Evolutionary conservation across 2,888 invertebrate genomes (phyloP).

Genomic region (Pherbina coryleti): DNA sequence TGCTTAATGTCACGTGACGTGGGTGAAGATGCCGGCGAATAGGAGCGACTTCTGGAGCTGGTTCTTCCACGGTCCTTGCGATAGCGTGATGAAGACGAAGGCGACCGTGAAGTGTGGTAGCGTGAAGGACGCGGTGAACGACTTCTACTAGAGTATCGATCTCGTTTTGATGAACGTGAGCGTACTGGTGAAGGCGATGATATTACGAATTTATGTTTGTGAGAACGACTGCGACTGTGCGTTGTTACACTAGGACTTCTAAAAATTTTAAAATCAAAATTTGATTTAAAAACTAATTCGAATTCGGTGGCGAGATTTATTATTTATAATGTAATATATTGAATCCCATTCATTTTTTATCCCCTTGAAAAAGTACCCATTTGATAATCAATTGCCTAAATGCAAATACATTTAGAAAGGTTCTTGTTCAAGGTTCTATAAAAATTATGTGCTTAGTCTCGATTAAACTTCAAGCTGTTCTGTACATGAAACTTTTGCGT

Average conservation of each 20-base stretch:
- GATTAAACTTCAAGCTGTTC: too few species aligned
- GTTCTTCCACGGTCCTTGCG: conserved; percentile 49
- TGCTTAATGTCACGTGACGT: conserved; percentile 61
- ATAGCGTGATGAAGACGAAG: conserved; percentile 61
- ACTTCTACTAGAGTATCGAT: conserved; percentile 62
- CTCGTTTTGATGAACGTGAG: conserved; percentile 69
- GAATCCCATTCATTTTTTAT: too few species aligned
- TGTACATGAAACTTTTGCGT: too few species aligned
- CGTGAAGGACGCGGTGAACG: conserved; percentile 62
- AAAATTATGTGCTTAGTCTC: too few species aligned
- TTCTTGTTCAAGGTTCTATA: too few species aligned
- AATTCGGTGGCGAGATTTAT: too few species aligned
- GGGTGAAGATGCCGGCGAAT: conserved; percentile 69
- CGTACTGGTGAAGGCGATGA: conserved; percentile 68
- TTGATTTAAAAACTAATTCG: too few species aligned
- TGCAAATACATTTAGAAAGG: too few species aligned
- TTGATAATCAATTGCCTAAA: too few species aligned
- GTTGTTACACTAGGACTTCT: conserved; percentile 65
- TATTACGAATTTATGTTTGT: conserved; percentile 58
- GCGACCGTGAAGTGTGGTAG: conserved; percentile 67
- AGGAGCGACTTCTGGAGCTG: conserved; percentile 58
- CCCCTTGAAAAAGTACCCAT: too few species aligned
- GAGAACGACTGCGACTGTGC: conserved; percentile 43
- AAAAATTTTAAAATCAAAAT: not conserved
- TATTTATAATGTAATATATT: too few species aligned